phyloP scores from a whole-genome alignment of 2,888 invertebrate species.

The Eristalis pertinax region DNA sequence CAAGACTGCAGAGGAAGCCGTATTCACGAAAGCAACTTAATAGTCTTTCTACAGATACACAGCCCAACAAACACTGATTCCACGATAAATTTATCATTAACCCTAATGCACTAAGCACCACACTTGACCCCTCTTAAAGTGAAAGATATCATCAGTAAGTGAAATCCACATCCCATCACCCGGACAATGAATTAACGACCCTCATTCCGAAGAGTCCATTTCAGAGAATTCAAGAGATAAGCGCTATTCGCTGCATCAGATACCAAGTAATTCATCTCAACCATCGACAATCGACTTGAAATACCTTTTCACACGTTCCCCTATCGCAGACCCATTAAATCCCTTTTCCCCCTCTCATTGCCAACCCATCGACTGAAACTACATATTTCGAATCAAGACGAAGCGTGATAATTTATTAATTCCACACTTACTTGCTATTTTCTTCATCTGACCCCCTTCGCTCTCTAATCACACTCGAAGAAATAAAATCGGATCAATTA shows the following conservation, averaged over 20 bases:
- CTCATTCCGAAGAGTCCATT: background rate
- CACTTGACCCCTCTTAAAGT: background rate
- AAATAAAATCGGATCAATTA: conserved; percentile 41
- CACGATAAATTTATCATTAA: background rate
- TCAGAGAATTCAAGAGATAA: background rate
- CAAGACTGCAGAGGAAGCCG: too few species aligned
- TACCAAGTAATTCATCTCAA: background rate
- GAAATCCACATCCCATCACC: background rate
- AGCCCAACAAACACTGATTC: too few species aligned
- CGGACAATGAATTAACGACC: background rate
- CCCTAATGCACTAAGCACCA: background rate
- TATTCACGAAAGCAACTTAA: too few species aligned
- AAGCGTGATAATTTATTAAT: conserved; percentile 53
- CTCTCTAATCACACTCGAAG: conserved; percentile 41
- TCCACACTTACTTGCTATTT: conserved; percentile 37
- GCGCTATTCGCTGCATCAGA: background rate
- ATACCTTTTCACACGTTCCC: background rate
- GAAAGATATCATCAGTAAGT: background rate
- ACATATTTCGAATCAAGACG: conserved; percentile 32
- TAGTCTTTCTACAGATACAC: too few species aligned
- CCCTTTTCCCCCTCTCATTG: background rate
- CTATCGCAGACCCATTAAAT: background rate
- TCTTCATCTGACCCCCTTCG: conserved; percentile 44
- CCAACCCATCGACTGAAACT: background rate
- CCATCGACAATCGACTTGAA: background rate